phyloP scores from a whole-genome alignment of 2,113 vertebrate species.

The Spizaetus ornatus region DNA sequence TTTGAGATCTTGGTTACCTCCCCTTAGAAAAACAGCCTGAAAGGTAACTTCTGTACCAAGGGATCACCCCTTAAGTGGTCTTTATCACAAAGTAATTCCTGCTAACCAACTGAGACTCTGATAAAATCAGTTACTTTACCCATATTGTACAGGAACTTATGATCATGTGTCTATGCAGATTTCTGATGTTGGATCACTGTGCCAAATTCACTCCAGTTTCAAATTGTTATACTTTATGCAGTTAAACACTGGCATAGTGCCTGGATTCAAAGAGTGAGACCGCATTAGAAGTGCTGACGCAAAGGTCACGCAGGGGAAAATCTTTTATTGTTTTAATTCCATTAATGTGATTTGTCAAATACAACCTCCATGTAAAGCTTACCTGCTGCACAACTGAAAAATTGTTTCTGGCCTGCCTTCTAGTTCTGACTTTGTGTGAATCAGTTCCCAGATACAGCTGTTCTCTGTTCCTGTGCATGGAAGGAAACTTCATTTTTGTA shows the following conservation, averaged over 20 bases:
- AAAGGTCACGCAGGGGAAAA: not conserved
- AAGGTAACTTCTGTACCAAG: not conserved
- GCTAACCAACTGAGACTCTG: not conserved
- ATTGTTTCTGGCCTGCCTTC: constrained; percentile 91
- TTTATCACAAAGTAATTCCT: not conserved
- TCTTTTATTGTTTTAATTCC: not conserved
- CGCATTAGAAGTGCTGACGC: not conserved
- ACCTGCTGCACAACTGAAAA: constrained; percentile 97
- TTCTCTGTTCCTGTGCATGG: constrained; percentile 79
- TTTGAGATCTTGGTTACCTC: not conserved
- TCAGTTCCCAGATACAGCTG: constrained; percentile 92
- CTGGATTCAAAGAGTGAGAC: not conserved
- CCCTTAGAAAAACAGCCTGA: not conserved
- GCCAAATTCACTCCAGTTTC: not conserved
- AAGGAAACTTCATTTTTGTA: not conserved
- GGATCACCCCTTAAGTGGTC: not conserved
- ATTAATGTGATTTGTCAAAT: not conserved
- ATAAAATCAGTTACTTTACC: not conserved
- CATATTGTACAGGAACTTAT: not conserved
- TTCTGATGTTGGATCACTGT: not conserved
- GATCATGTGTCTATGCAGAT: not conserved
- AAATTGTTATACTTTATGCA: not conserved
- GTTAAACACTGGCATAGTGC: not conserved
- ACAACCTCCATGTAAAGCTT: constrained; percentile 2
- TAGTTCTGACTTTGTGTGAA: constrained; percentile 92